Evolutionary conservation across 1,140 invertebrate species (phyloP).

Genomic region (Zophobas atratus): DNA sequence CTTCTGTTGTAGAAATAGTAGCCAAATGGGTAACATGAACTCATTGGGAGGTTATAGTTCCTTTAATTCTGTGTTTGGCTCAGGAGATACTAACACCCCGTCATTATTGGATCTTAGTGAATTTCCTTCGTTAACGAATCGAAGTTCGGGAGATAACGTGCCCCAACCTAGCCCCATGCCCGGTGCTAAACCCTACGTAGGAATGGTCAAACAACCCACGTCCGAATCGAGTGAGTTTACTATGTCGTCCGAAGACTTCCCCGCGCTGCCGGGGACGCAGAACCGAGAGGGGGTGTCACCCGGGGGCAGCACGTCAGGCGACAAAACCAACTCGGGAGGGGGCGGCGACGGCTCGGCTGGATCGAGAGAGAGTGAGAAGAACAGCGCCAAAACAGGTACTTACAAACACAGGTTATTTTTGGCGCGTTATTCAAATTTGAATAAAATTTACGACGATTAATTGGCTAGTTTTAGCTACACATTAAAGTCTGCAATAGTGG

Average conservation of each 20-base stretch:
- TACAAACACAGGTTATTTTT: neutral
- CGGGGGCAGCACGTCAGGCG: conserved; percentile 70
- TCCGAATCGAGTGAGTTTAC: conserved; percentile 95
- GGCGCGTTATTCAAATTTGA: too few species aligned
- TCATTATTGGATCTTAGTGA: conserved; percentile 90
- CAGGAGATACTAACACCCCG: conserved; percentile 82
- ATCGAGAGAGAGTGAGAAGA: conserved; percentile 64
- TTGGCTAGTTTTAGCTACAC: too few species aligned
- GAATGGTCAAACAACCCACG: conserved; percentile 96
- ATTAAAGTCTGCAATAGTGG: too few species aligned
- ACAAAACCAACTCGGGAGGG: conserved; percentile 73
- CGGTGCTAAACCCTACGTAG: conserved; percentile 92
- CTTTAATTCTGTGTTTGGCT: conserved; percentile 85
- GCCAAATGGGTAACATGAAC: conserved; percentile 76
- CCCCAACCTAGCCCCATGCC: conserved; percentile 86
- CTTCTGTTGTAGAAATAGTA: conserved; percentile 70
- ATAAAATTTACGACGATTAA: too few species aligned
- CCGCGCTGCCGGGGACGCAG: conserved; percentile 87
- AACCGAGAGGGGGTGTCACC: conserved; percentile 72
- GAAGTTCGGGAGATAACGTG: conserved; percentile 79
- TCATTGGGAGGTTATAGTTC: conserved; percentile 78
- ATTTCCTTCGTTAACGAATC: conserved; percentile 90
- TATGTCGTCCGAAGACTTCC: conserved; percentile 99
- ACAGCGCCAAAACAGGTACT: conserved; percentile 66
- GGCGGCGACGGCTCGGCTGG: conserved; percentile 59